phyloP scores from a whole-genome alignment of 64 coral and sea anemone genomes.

The Pocillopora damicornis region DNA sequence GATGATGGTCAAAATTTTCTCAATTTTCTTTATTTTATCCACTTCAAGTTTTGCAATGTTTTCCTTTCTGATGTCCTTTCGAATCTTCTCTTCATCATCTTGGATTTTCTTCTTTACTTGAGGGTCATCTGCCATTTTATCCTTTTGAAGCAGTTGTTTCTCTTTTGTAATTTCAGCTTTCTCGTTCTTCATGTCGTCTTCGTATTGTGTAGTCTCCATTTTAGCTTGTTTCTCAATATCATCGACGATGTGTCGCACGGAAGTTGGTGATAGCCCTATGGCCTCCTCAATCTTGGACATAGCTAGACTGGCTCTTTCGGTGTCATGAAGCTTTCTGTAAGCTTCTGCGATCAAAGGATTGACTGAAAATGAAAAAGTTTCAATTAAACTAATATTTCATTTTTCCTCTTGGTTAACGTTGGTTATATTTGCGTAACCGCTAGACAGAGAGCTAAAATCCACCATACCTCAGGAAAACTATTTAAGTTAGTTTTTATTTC shows the following conservation, averaged over 20 bases:
- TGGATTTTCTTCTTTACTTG: slow-evolving; percentile 45
- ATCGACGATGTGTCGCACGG: slow-evolving; percentile 51
- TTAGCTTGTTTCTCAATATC: slow-evolving; percentile 51
- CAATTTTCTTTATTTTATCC: slow-evolving; percentile 78
- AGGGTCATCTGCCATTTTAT: neutral
- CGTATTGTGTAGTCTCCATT: slow-evolving; percentile 29
- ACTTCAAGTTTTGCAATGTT: slow-evolving; percentile 68
- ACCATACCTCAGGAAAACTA: no score
- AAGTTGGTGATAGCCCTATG: slow-evolving; percentile 52
- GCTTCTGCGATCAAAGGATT: slow-evolving; percentile 44
- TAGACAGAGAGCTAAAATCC: no score
- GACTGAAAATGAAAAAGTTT: slow-evolving; percentile 28
- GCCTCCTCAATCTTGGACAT: slow-evolving; percentile 62
- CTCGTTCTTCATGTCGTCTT: slow-evolving; percentile 39
- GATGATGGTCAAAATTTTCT: slow-evolving; percentile 86
- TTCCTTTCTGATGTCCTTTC: slow-evolving; percentile 69
- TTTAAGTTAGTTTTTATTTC: no score
- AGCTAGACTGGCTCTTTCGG: slow-evolving; percentile 21
- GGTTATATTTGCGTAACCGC: no score
- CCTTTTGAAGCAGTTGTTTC: slow-evolving; percentile 27
- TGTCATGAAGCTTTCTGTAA: slow-evolving; percentile 41
- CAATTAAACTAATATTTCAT: neutral
- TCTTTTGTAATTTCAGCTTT: slow-evolving; percentile 52
- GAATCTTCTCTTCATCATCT: slow-evolving; percentile 68
- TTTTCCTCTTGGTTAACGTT: no score